phyloP scores from a whole-genome alignment of 2,113 vertebrate genomes.

The Gasterosteus aculeatus region DNA sequence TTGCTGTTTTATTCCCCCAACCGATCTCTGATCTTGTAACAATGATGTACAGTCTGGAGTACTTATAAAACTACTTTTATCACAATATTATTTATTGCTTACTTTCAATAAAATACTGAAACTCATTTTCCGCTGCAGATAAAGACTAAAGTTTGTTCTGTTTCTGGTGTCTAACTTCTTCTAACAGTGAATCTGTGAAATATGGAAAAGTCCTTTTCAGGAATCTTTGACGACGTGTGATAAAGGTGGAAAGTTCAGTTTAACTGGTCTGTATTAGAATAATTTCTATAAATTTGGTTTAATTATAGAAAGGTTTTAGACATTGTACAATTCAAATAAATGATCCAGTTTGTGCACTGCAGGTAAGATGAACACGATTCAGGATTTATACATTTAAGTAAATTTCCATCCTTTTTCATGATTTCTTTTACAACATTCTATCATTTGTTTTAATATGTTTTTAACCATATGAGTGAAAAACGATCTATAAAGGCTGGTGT shows the following conservation, averaged over 20 bases:
- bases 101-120: constrained; percentile 99
- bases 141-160: constrained; percentile 64
- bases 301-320: background rate
- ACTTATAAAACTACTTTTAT: constrained; percentile 99
- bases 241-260: background rate
- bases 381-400: too few species aligned
- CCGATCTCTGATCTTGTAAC: constrained; percentile 90
- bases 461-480: too few species aligned
- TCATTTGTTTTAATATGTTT: too few species aligned
- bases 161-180: background rate
- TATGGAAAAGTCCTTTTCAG: background rate
- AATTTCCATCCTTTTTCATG: too few species aligned
- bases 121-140: constrained; percentile 93
- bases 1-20: constrained; percentile 81
- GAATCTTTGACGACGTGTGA: too few species aligned
- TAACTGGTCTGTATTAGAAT: background rate
- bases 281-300: background rate
- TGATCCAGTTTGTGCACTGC: too few species aligned
- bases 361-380: background rate
- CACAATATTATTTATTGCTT: constrained; percentile 99
- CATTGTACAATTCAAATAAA: background rate
- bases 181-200: background rate
- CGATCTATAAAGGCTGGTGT: too few species aligned
- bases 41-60: constrained; percentile 94
- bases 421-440: too few species aligned